Evolutionary conservation across 92 coral and sea anemone species (phyloP).

Genomic region (Bergia sp.): DNA sequence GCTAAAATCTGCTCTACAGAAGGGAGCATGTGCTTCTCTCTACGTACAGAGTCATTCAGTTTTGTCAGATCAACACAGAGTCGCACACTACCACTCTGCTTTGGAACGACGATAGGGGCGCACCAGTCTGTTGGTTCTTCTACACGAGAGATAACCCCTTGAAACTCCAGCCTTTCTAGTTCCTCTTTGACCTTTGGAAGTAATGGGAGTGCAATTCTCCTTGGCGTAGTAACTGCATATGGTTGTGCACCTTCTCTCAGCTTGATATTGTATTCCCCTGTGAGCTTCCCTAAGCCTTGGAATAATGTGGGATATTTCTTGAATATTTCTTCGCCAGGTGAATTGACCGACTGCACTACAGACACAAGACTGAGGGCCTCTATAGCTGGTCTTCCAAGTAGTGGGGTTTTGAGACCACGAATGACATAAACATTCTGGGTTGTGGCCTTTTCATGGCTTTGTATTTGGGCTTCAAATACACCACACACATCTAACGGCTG

Average conservation of each 20-base stretch:
- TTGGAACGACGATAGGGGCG: conserved; percentile 32
- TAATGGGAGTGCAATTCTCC: conserved; percentile 33
- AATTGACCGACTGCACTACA: conserved; percentile 33
- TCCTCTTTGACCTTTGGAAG: conserved; percentile 33
- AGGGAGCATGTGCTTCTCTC: conserved; percentile 43
- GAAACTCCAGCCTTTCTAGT: conserved; percentile 29
- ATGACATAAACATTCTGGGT: conserved; percentile 35
- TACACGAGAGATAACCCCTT: conserved; percentile 35
- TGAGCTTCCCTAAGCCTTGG: conserved; percentile 34
- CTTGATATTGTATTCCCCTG: conserved; percentile 30
- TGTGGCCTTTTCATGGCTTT: conserved; percentile 32
- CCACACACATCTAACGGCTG: conserved; percentile 34
- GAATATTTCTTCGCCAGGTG: conserved; percentile 29
- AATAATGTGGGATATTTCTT: conserved; percentile 32
- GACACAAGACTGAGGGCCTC: conserved; percentile 38
- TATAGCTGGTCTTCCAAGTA: conserved; percentile 33
- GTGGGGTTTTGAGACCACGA: conserved; percentile 30
- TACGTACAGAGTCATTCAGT: conserved; percentile 29
- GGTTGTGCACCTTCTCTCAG: conserved; percentile 34
- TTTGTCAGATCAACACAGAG: conserved; percentile 26
- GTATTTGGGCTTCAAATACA: conserved; percentile 33
- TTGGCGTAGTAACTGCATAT: conserved; percentile 35
- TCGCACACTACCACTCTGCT: conserved; percentile 24
- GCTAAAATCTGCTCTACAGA: conserved; percentile 36
- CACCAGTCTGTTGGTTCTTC: conserved; percentile 28